Evolutionary conservation across 2,113 vertebrate genomes (phyloP).

Genomic region (Colinus virginianus): DNA sequence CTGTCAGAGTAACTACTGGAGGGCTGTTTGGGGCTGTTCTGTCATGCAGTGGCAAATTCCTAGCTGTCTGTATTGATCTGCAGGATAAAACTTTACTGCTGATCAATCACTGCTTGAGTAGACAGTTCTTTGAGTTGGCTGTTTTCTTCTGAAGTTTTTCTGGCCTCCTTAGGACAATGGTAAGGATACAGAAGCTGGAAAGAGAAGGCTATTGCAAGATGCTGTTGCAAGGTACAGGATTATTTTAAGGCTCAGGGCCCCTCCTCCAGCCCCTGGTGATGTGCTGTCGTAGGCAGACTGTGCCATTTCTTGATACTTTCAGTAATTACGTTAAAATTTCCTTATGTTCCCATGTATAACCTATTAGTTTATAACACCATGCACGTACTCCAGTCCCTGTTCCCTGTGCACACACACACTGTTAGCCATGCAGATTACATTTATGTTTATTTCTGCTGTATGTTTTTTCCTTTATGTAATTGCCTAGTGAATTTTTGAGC

Average conservation of each 20-base stretch:
- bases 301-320: not conserved
- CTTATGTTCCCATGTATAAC: not conserved
- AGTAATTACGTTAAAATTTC: not conserved
- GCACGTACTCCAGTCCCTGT: not conserved
- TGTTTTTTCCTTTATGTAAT: not conserved
- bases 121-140: not conserved
- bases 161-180: not conserved
- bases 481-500: not conserved
- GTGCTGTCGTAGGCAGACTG: not conserved
- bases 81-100: not conserved
- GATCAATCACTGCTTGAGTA: not conserved
- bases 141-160: not conserved
- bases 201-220: not conserved
- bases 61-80: not conserved
- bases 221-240: not conserved
- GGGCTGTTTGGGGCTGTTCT: not conserved
- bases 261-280: not conserved
- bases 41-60: not conserved
- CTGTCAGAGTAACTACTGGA: not conserved
- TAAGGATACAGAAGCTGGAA: not conserved
- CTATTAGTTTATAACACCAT: not conserved
- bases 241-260: not conserved
- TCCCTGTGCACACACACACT: fast-evolving
- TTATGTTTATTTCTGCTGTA: not conserved
- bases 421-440: not conserved